Evolutionary conservation across 92 coral and sea anemone genomes (phyloP).

Genomic region (Actinostola sp.): DNA sequence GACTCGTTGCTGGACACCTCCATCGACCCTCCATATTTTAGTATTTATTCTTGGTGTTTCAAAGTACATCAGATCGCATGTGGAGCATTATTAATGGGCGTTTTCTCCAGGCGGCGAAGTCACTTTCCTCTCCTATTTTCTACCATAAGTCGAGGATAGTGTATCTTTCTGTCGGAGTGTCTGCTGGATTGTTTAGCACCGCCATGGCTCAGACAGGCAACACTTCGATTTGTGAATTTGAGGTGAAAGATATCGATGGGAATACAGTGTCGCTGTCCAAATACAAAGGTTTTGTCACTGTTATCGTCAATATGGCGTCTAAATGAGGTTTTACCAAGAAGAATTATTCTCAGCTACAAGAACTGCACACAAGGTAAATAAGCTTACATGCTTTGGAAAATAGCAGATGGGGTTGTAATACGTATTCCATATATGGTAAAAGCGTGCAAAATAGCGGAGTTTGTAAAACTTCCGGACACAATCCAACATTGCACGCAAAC

Average conservation of each 20-base stretch:
- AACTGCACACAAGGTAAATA: slow-evolving; percentile 94
- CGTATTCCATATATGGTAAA: too few relatives aligned
- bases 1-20: too few relatives aligned
- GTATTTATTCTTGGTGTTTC: too few relatives aligned
- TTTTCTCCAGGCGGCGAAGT: slow-evolving; percentile 16
- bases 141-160: slow-evolving; percentile 21
- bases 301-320: slow-evolving; percentile 95
- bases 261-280: slow-evolving; percentile 68
- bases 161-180: slow-evolving; percentile 7
- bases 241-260: slow-evolving; percentile 85
- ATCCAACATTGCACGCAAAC: too few relatives aligned
- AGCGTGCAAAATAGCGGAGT: too few relatives aligned
- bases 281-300: slow-evolving; percentile 87
- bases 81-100: background rate
- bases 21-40: too few relatives aligned
- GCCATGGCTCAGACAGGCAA: slow-evolving; percentile 53
- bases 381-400: too few relatives aligned
- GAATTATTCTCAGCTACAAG: slow-evolving; percentile 96
- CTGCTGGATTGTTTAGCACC: slow-evolving; percentile 7
- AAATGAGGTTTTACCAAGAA: slow-evolving; percentile 91
- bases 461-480: too few relatives aligned
- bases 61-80: slow-evolving; percentile 6
- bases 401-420: too few relatives aligned
- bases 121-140: slow-evolving; percentile 19
- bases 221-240: slow-evolving; percentile 78